Percentiles rank a stretch among this genome's conserved stretches.
phyloP scores from a whole-genome alignment of 2,113 vertebrate species.

The Procapra przewalskii region DNA sequence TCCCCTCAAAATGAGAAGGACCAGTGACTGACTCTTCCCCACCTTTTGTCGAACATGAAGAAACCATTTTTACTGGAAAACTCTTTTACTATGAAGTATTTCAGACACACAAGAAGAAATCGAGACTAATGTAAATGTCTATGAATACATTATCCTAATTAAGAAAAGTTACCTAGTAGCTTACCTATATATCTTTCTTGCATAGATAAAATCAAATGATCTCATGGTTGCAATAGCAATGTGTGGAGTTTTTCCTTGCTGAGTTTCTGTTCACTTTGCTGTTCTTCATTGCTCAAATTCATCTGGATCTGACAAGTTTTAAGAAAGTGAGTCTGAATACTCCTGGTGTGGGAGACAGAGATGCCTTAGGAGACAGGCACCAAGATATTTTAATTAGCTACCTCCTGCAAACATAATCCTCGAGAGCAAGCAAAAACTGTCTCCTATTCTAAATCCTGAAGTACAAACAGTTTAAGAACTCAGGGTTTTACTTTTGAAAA shows the following conservation, averaged over 20 bases:
- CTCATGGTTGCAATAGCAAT: neutral
- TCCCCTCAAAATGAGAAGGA: neutral
- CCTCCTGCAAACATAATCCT: constrained; percentile 27
- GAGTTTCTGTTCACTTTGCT: neutral
- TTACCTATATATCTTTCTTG: neutral
- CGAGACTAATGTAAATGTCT: neutral
- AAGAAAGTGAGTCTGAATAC: neutral
- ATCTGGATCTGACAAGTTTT: neutral
- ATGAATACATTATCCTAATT: neutral
- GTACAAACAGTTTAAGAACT: neutral
- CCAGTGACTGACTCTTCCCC: too few relatives aligned
- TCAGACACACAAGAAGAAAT: neutral
- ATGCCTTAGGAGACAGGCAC: neutral
- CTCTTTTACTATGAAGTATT: neutral
- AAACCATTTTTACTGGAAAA: neutral
- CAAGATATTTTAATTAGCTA: constrained; percentile 48
- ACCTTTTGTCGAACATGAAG: neutral
- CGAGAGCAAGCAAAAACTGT: neutral
- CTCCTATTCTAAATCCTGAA: neutral
- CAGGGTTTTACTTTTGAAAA: constrained; percentile 26
- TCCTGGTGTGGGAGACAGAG: neutral
- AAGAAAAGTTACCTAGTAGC: neutral
- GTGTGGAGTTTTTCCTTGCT: neutral
- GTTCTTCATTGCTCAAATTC: neutral
- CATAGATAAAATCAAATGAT: neutral